Evolutionary conservation across 2,888 invertebrate species (phyloP), one percentile per base, ranked within the genome.

Genomic region (Chelonus formosanus): DNA sequence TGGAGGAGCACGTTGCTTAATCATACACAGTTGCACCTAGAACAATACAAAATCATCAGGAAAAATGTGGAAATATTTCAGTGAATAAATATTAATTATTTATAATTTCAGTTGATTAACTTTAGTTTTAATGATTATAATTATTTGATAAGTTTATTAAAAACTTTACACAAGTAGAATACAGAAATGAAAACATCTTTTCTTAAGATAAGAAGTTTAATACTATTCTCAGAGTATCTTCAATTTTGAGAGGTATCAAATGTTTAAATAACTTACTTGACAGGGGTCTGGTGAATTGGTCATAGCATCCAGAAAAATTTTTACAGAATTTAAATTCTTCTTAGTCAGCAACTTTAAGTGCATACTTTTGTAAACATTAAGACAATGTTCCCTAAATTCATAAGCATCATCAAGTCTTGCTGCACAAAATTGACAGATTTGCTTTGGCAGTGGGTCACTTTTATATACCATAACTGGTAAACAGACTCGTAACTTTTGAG

Each of bases 391-490:
- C 52, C 80, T 71, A 55, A 81, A 81, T 47, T 80, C 80, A 35
- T 75, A 81, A 35, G 72, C 77, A 44, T 81, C 81, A 47, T 81
- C 80, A 0, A 81, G 58, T 48, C 81, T 74, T 0, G 80, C 79
- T 4, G 81, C 80, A 56, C 81, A 81, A 61, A 79, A 80, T 68
- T 80, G 81, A 58, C 81, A 81, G 59, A 81, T 80, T 70, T 81
- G 76, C 69, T 81, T 81, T 31, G 81, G 81, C 74, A 81, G 68
- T 34, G 80, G 80, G 71, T 81, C 81, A 3, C 77, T 79, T 71
- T 79, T 79, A 69, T 81, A 81, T 0, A 81, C 81, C 66, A 81
- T 67, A 7, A 81, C 76, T 4, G 80, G 80, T 36, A 81, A 63
- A 57, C 80, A 80, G 8, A 79, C 79, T 3, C 80, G 73, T 43